Evolutionary conservation across 2,888 invertebrate species (phyloP).

Genomic region (Ferrisia virgata): DNA sequence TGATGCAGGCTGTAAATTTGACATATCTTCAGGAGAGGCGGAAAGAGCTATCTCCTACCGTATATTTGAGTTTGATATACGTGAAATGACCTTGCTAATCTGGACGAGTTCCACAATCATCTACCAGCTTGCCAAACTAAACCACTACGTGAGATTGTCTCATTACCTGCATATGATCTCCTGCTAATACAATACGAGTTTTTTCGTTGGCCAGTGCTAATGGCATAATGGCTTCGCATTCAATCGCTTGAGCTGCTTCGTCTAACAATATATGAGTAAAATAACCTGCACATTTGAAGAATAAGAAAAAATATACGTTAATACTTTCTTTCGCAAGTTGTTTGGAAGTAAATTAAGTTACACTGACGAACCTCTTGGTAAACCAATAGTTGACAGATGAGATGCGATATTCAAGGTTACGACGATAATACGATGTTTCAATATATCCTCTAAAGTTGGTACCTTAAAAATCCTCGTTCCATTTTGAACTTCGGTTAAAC

Average conservation of each 20-base stretch:
- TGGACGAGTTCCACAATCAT: neutral
- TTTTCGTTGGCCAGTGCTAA: slow-evolving; percentile 67
- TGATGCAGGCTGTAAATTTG: no score
- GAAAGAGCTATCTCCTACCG: no score
- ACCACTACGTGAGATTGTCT: no score
- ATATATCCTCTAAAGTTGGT: slow-evolving; percentile 69
- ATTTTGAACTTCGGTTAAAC: slow-evolving; percentile 60
- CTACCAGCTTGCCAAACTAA: neutral
- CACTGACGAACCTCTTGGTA: slow-evolving; percentile 66
- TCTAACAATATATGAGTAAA: slow-evolving; percentile 81
- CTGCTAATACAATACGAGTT: slow-evolving; percentile 75
- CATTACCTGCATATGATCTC: slow-evolving; percentile 71
- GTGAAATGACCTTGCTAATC: neutral
- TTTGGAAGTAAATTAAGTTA: no score
- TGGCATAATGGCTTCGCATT: slow-evolving; percentile 79
- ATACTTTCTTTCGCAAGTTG: no score
- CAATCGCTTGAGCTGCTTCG: slow-evolving; percentile 84
- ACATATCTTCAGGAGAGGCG: no score
- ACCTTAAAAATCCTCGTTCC: slow-evolving; percentile 62
- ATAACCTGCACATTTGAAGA: slow-evolving; percentile 56
- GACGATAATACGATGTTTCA: slow-evolving; percentile 69
- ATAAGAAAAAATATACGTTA: neutral
- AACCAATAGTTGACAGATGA: slow-evolving; percentile 66
- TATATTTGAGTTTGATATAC: no score
- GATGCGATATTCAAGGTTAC: slow-evolving; percentile 77